phyloP scores from a whole-genome alignment of 2,797 vertebrate species.

The Falco novaeseelandiae region DNA sequence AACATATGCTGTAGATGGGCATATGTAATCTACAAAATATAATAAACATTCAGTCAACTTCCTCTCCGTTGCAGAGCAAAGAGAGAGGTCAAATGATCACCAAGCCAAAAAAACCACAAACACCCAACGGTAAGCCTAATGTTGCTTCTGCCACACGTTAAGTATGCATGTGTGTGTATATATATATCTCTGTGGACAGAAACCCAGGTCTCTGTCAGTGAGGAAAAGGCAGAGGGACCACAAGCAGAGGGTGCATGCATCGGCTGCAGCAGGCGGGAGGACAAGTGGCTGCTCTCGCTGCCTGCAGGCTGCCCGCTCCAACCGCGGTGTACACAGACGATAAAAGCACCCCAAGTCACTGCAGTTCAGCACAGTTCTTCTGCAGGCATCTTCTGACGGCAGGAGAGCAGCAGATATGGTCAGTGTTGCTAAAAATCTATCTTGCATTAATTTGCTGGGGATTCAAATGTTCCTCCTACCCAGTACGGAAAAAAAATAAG shows the following conservation, averaged over 20 bases:
- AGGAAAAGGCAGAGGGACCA: background rate
- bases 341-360: background rate
- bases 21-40: background rate
- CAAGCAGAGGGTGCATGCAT: fast-evolving
- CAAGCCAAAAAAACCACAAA: background rate
- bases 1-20: conserved; percentile 14
- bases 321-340: fast-evolving
- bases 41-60: background rate
- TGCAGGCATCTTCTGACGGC: background rate
- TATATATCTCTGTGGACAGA: background rate
- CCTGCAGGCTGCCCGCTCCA: background rate
- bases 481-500: background rate
- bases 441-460: background rate
- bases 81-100: background rate
- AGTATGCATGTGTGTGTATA: too few relatives aligned
- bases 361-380: background rate
- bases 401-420: background rate
- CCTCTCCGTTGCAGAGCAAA: background rate
- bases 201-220: background rate
- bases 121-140: background rate
- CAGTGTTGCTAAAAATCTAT: background rate
- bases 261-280: background rate
- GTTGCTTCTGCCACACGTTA: background rate
- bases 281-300: background rate
- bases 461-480: background rate